Evolutionary conservation across 2,113 vertebrate species (phyloP), one percentile per base, ranked within the genome.

Genomic region (Brachypteracias leptosomus): DNA sequence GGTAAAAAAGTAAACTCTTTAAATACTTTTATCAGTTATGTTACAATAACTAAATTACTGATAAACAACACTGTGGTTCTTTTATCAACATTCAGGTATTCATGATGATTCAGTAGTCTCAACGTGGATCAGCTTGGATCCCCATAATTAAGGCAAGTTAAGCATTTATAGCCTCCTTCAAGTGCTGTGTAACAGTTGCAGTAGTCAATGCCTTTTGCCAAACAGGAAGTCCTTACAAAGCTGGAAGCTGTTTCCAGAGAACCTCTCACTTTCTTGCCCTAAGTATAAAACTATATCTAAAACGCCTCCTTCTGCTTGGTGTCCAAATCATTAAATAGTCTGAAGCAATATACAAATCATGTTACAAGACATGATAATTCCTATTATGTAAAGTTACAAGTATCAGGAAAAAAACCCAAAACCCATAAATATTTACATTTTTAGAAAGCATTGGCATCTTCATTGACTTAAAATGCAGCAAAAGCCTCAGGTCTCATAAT

Each of bases 21-120:
- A 90, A 89, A 90, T 59, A 40, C 57, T 73, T 96, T 49, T 68
- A 83, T 70, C 72, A 76, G 54, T 68, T 96, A 93, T 71, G 67
- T 74, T 94, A 90, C 79, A 92, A 73, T 83, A 81, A 51, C 31
- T 35, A 38, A 33, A 74, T 85, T 73, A 71, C 87, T 90, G 68
- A 91, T 75, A 82, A 82, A 71, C 26, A 85, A 77, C 20, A 14
- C 36, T 38, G 44, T 59, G 40, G 21, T 67, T 96, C n/a, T 91
- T 94, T 55, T 80, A 47, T 63, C 86, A 94, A 85, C 82, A 75
- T 86, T 84, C 73, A 82, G 93, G 74, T 73, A 74, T 93, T 95
- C 67, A 84, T 61, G 61, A 77, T 24, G 7, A 74, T 72, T 98
- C 98, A 98, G 98, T 98, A 98, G 98, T 98, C 93, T 97, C 65